Evolutionary conservation across 2,888 invertebrate species (phyloP), one percentile per base, ranked within the genome.

Genomic region (Odontocerum albicorne): DNA sequence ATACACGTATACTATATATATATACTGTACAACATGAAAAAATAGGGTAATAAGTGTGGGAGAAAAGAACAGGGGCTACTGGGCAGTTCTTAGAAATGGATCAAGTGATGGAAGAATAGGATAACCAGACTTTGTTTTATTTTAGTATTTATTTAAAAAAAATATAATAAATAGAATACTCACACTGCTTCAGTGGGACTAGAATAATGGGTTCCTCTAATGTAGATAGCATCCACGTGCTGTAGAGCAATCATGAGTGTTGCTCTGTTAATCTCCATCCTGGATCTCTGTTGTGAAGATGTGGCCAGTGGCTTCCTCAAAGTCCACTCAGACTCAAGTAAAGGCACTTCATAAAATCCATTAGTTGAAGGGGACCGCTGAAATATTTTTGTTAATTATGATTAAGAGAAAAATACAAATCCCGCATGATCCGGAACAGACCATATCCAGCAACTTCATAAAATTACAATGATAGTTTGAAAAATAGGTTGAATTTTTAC

Each of bases 191-290:
- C 75, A 7, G 76, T 74, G 62, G 84, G 84, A 58, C 84, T 82
- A 1, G 82, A 75, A 55, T 83, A 79, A 54, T 83, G 80, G 0
- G 87, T 84, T 1, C 87, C 90, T 43, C 92, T 78, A 35, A 97
- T 76, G 38, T 91, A 81, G 58, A 96, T 81, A 62, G 88, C 84
- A 55, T 90, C 87, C 0, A 98, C 75, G 65, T 91, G 89, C 67
- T 95, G 93, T 57, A 98, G 77, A 0, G 92, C 90, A n/a, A 94
- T 81, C 96, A 98, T 95, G 66, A 98, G 77, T 22, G 89, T 86
- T 55, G 85, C 82, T 27, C 92, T 76, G 35, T 84, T 87, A 0
- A 94, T 87, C 43, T 73, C 72, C 55, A 73, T 70, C 57, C 77
- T 68, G 62, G 75, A 75, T 45, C 68, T 68, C 56, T 70, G 70